phyloP scores from a whole-genome alignment of 2,113 vertebrate species.

The Oncorhynchus mykiss region DNA sequence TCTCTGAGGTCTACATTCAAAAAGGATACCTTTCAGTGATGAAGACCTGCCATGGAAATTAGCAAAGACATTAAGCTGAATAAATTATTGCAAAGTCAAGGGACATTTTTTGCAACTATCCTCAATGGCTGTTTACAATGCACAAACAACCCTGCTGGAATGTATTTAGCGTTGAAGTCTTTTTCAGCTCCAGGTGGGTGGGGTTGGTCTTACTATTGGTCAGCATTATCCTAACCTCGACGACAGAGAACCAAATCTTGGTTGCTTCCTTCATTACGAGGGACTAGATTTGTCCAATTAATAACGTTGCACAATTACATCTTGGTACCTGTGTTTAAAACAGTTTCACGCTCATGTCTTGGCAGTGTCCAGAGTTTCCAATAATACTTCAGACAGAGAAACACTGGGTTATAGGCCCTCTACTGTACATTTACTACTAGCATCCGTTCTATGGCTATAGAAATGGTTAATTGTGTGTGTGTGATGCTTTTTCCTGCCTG shows the following conservation, averaged over 20 bases:
- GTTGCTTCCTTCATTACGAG: too few relatives aligned
- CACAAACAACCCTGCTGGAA: conserved; percentile 51
- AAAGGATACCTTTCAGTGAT: conserved; percentile 48
- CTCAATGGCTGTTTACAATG: conserved; percentile 35
- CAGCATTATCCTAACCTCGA: conserved; percentile 12
- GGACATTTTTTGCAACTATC: conserved; percentile 52
- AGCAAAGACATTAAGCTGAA: conserved; percentile 57
- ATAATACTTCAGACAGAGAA: conserved; percentile 49
- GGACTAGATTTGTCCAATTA: too few relatives aligned
- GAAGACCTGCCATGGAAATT: conserved; percentile 41
- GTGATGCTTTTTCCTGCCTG: neutral
- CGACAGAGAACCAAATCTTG: too few relatives aligned
- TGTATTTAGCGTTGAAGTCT: conserved; percentile 40
- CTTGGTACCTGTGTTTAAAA: conserved; percentile 30
- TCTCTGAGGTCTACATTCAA: conserved; percentile 54
- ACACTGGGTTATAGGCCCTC: conserved; percentile 35
- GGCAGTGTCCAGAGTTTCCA: conserved; percentile 34
- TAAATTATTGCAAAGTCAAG: conserved; percentile 72
- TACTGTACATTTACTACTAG: conserved; percentile 43
- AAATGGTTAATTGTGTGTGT: conserved; percentile 30
- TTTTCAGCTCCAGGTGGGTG: conserved; percentile 48
- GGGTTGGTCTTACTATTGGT: conserved; percentile 39
- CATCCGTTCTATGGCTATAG: conserved; percentile 66
- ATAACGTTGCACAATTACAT: conserved; percentile 45
- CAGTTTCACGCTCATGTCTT: conserved; percentile 18